Conservation (phyloP, 2,888 invertebrate genomes). For the Cerastoderma edule region DNA sequence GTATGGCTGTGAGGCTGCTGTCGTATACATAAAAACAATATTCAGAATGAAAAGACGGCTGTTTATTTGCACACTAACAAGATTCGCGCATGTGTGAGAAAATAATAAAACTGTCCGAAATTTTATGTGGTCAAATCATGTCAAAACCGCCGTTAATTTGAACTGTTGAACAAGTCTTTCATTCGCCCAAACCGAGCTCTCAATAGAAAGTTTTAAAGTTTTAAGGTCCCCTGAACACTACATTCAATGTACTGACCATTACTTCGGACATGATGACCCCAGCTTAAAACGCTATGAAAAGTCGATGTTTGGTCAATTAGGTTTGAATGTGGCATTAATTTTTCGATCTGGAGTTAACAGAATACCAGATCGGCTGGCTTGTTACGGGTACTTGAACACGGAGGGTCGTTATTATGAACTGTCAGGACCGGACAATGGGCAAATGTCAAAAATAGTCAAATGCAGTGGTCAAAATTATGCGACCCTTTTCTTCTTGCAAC, state of each 20-base stretch:
- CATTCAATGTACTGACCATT: conserved; percentile 41
- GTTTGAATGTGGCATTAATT: conserved; percentile 48
- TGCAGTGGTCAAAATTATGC: conserved; percentile 21
- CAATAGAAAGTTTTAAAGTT: conserved; percentile 1
- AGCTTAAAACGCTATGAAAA: conserved; percentile 31
- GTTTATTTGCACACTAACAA: no score
- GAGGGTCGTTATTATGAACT: conserved; percentile 32
- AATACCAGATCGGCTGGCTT: conserved; percentile 4
- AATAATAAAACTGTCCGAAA: no score
- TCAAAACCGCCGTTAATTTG: conserved; percentile 2
- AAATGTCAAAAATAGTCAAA: neutral
- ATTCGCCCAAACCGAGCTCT: neutral
- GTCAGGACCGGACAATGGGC: conserved; percentile 25
- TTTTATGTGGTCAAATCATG: neutral
- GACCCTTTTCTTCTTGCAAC: no score
- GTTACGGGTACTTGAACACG: conserved; percentile 35
- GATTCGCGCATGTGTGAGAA: no score
- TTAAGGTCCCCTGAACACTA: conserved; percentile 24
- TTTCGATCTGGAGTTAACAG: conserved; percentile 18
- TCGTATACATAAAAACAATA: no score
- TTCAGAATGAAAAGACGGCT: no score
- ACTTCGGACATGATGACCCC: conserved; percentile 41
- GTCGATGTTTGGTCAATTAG: conserved; percentile 55
- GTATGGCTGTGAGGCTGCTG: no score
- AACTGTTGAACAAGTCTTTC: conserved; percentile 4